Conservation (phyloP, 2,888 invertebrate genomes). For the Agrypnus murinus region DNA sequence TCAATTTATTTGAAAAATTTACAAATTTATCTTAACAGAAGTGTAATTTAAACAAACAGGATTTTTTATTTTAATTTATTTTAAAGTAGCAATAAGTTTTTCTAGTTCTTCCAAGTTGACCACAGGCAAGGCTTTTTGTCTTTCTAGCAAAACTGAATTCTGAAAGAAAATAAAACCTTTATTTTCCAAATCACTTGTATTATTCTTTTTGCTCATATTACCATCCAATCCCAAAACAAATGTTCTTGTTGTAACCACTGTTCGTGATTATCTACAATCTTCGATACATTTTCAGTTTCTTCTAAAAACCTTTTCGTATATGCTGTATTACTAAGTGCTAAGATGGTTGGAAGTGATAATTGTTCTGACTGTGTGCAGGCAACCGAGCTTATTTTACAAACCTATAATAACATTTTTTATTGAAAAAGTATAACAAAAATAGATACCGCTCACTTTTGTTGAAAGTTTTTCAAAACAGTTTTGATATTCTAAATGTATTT, state of each 20-base stretch:
- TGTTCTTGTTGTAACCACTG: constrained; percentile 56
- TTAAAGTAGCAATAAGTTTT: background rate
- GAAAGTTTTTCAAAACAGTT: constrained; percentile 25
- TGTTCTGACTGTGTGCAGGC: background rate
- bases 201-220: constrained; percentile 44
- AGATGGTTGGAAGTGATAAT: background rate
- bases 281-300: constrained; percentile 48
- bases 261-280: constrained; percentile 53
- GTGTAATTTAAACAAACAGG: too few species aligned
- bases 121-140: constrained; percentile 11
- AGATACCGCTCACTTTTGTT: constrained; percentile 27
- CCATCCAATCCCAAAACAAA: constrained; percentile 62
- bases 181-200: too few species aligned
- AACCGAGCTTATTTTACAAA: background rate
- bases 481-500: constrained; percentile 25
- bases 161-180: too few species aligned
- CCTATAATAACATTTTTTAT: background rate
- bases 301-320: constrained; percentile 51
- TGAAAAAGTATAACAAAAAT: background rate
- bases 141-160: constrained; percentile 37
- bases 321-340: constrained; percentile 51
- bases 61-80: too few species aligned
- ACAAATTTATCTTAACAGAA: background rate
- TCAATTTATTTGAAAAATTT: background rate
- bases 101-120: constrained; percentile 10